These are phyloP conservation scores for Cydia fagiglandana DNA, from an alignment of 1,140 invertebrate species.

Conservation along the genomic window DNA sequence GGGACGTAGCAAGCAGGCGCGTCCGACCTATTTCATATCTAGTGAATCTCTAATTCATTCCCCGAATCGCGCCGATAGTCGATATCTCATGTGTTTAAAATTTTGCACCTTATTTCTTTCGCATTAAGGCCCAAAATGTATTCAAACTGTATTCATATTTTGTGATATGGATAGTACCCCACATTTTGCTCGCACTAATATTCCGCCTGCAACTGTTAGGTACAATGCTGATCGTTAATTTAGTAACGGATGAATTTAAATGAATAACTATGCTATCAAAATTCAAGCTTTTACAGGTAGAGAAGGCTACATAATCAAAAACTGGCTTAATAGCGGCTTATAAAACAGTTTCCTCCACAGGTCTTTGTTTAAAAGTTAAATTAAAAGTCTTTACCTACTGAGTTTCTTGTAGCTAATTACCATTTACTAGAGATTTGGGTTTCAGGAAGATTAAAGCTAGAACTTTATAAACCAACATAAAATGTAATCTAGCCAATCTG, in stretches of 20 bases:
- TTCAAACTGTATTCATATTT: too few relatives aligned
- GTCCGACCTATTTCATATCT: too few relatives aligned
- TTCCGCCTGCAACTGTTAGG: not conserved
- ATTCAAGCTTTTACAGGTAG: not conserved
- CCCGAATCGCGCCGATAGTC: too few relatives aligned
- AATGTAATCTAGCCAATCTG: not conserved
- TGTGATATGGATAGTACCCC: not conserved
- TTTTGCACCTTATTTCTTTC: not conserved
- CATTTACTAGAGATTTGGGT: not conserved
- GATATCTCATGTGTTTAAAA: not conserved
- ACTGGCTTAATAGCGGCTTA: not conserved
- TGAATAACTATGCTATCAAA: not conserved
- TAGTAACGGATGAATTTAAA: not conserved
- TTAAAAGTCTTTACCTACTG: not conserved
- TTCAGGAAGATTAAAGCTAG: not conserved
- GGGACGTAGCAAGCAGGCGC: too few relatives aligned
- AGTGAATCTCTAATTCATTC: too few relatives aligned
- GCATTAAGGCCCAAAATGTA: not conserved
- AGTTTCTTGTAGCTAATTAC: not conserved
- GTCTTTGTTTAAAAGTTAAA: constrained; percentile 9
- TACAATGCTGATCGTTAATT: not conserved
- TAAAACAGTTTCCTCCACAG: not conserved
- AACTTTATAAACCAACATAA: not conserved
- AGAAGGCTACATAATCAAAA: not conserved
- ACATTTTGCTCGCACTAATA: not conserved